Conservation (phyloP, 2,888 invertebrate species). For the Epinotia bilunana region DNA sequence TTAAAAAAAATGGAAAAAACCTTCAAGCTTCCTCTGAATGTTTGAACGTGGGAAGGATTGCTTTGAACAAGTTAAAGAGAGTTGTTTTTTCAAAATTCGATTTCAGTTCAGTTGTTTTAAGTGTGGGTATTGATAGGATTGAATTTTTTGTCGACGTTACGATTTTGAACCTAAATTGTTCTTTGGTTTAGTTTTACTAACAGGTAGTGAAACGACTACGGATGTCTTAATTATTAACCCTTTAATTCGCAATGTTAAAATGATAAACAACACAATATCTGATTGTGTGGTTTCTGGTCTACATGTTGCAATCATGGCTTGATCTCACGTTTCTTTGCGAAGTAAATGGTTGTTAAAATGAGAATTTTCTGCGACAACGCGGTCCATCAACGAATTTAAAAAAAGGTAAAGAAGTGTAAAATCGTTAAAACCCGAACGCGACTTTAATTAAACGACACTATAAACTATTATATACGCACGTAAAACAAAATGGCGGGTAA, state of each 20-base stretch:
- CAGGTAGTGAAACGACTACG: no score
- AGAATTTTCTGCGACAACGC: no score
- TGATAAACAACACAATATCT: no score
- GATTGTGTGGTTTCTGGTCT: no score
- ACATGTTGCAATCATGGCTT: no score
- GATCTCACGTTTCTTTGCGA: no score
- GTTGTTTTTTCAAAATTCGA: conserved; percentile 48
- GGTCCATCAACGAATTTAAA: neutral
- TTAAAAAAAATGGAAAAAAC: conserved; percentile 73
- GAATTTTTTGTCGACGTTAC: conserved; percentile 38
- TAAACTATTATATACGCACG: conserved; percentile 26
- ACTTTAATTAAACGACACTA: conserved; percentile 2
- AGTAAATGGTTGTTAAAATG: no score
- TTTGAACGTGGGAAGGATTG: conserved; percentile 55
- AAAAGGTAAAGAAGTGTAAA: neutral
- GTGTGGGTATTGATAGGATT: conserved; percentile 40
- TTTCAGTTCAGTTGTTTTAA: conserved; percentile 54
- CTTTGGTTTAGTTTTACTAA: no score
- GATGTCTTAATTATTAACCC: no score
- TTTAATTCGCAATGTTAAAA: no score
- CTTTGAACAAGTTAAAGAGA: conserved; percentile 47
- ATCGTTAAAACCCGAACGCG: neutral
- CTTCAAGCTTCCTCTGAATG: conserved; percentile 59
- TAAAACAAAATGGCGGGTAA: conserved; percentile 78
- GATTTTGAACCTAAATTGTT: neutral